Base-by-base conservation (phyloP, 2,888 invertebrate genomes). In the Cephus sareptanus region DNA sequence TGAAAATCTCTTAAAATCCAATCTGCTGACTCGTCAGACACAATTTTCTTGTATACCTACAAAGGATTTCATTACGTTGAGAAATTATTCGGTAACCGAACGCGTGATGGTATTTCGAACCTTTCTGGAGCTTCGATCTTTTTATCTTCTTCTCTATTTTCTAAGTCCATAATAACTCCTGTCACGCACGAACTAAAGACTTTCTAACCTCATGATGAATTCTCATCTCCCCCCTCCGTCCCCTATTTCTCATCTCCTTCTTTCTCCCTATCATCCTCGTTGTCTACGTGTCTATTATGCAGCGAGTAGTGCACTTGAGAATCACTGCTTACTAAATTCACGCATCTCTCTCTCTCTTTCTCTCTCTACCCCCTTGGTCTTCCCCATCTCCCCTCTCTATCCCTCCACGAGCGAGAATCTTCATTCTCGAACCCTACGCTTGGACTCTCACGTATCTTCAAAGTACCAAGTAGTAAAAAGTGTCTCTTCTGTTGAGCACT, bases 181-280 rank as follows among this genome's bases (percentile, higher is more conserved):
- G 77, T 81, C 82, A 79, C 81, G 78, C 82, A 80, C 82, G 83
- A 79, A 79, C 80, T 81, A 82, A 82, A 84, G 79, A 81, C 83
- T 79, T 80, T 30, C 56, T 56, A 56, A 78, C 81, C 76, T 79
- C 75, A 70, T 74, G 70, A 69, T 79, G 79, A 83, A 77, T 77
- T 82, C 80, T 79, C 80, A 79, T 81, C 76, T 77, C 83, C 35
- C 35, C 1, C 1, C 35, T 76, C 79, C 80, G 78, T 75, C 79
- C 79, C 82, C 83, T 85, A 40, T 79, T n/a, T 74, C 73, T 77
- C 74, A 23, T 9, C 30, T 9, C 3, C 9, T 56, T 56, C 56
- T 9, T 23, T 56, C 2, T 23, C 56, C 23, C 56, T 0, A 23
- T 56, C 23, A 56, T 56, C 23, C 56, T 56, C 56, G 15, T 56